These are phyloP conservation scores for Schizopygopsis pylzovi DNA, from an alignment of 2,797 vertebrate species.

Conservation along the genomic window DNA sequence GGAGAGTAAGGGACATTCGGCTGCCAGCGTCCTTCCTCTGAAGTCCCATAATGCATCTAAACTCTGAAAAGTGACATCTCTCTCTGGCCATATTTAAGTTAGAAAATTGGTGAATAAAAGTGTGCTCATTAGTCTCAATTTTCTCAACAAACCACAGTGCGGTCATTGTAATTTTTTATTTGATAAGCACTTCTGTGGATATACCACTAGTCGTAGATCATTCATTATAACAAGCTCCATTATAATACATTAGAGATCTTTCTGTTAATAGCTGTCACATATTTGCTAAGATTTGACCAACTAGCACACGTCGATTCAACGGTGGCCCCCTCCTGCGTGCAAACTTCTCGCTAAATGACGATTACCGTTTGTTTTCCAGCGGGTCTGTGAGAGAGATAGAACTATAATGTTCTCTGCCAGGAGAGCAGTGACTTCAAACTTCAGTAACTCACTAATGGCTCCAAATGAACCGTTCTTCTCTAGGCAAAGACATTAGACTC, in stretches of 20 bases:
- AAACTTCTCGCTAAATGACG: conserved; percentile 10
- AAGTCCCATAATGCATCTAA: conserved; percentile 29
- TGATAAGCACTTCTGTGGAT: conserved; percentile 15
- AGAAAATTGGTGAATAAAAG: conserved; percentile 20
- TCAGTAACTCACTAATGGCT: conserved; percentile 57
- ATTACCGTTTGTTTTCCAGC: conserved; percentile 36
- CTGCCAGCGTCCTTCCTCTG: conserved; percentile 18
- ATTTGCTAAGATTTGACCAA: conserved; percentile 4
- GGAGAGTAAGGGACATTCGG: conserved; percentile 42
- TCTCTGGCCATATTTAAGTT: conserved; percentile 37
- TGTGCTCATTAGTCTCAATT: conserved; percentile 51
- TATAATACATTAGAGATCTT: conserved; percentile 57
- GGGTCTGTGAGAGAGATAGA: conserved; percentile 28
- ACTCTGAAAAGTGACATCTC: conserved; percentile 41
- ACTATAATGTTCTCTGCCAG: conserved; percentile 44
- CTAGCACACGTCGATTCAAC: neutral
- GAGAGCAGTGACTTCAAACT: conserved; percentile 44
- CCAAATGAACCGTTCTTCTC: conserved; percentile 57
- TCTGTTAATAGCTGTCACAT: neutral
- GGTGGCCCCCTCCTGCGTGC: neutral
- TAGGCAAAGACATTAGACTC: conserved; percentile 50
- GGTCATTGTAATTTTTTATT: conserved; percentile 38
- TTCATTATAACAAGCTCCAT: conserved; percentile 52
- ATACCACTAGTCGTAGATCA: conserved; percentile 38
- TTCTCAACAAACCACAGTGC: conserved; percentile 32